A percentile compares a stretch with the other conserved stretches of the same genome.
phyloP scores from a whole-genome alignment of 1,140 invertebrate genomes.

The Oryzaephilus surinamensis region DNA sequence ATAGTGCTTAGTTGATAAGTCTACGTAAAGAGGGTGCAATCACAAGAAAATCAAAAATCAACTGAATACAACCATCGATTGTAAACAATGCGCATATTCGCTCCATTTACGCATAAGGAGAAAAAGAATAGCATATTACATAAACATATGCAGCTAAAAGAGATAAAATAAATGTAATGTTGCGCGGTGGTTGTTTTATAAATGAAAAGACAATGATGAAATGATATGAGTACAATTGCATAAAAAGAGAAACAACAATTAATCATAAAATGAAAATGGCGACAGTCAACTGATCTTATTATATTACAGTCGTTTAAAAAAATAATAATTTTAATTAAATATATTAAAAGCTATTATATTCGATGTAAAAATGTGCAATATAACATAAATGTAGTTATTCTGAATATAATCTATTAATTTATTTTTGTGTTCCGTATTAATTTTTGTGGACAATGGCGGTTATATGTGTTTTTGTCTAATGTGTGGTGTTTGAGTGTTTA shows the following conservation, averaged over 20 bases:
- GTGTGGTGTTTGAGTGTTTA: conserved; percentile 10
- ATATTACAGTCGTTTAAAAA: conserved; percentile 8
- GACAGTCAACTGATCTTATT: conserved; percentile 15
- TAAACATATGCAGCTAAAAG: neutral
- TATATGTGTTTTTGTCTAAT: conserved; percentile 5
- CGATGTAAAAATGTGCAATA: conserved; percentile 10
- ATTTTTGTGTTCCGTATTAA: neutral
- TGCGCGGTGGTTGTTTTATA: conserved; percentile 12
- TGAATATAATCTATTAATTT: neutral
- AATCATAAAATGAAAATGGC: conserved; percentile 13
- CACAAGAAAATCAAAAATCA: no score
- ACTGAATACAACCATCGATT: conserved; percentile 6
- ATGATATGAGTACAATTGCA: neutral
- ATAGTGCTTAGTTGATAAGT: no score
- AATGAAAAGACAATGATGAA: conserved; percentile 5
- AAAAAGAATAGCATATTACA: conserved; percentile 8
- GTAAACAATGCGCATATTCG: conserved; percentile 8
- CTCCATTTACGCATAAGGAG: conserved; percentile 10
- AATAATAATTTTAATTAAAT: no score
- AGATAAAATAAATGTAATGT: conserved; percentile 1
- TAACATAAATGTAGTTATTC: conserved; percentile 7
- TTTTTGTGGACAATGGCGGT: conserved; percentile 9
- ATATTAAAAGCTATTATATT: no score
- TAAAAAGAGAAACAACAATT: conserved; percentile 5
- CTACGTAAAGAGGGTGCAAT: no score